These are phyloP conservation scores for Limnephilus lunatus DNA, from an alignment of 2,888 invertebrate genomes.

Conservation along the genomic window DNA sequence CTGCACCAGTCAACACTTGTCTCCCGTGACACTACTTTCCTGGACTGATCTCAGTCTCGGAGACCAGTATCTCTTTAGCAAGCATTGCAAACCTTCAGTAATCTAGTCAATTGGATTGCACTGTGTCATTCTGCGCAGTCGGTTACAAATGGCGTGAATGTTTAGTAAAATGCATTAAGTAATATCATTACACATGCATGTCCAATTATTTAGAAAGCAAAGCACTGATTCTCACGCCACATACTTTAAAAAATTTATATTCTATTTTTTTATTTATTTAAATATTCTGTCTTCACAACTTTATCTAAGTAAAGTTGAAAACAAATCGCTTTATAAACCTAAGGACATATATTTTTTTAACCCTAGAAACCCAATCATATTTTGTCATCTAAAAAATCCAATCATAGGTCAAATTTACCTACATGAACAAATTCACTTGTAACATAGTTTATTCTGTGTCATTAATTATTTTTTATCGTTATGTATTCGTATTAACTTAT, in stretches of 20 bases:
- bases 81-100: not conserved
- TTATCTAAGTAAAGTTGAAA: no score
- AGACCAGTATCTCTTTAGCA: not conserved
- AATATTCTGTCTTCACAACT: not conserved
- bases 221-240: not conserved
- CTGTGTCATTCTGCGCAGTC: not conserved
- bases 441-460: no score
- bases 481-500: no score
- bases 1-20: not conserved
- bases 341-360: no score
- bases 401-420: no score
- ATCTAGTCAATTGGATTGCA: not conserved
- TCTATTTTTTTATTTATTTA: not conserved
- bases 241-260: not conserved
- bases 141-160: not conserved
- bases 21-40: not conserved
- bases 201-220: not conserved
- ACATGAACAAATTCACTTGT: no score
- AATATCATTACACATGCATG: not conserved
- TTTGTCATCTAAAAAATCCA: no score
- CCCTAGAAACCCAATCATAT: no score
- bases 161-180: not conserved
- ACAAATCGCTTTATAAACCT: no score
- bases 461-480: no score
- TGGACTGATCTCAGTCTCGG: not conserved